Evolutionary conservation across 2,888 invertebrate genomes (phyloP), one percentile per base, ranked within the genome.

Genomic region (Suillia variegata): DNA sequence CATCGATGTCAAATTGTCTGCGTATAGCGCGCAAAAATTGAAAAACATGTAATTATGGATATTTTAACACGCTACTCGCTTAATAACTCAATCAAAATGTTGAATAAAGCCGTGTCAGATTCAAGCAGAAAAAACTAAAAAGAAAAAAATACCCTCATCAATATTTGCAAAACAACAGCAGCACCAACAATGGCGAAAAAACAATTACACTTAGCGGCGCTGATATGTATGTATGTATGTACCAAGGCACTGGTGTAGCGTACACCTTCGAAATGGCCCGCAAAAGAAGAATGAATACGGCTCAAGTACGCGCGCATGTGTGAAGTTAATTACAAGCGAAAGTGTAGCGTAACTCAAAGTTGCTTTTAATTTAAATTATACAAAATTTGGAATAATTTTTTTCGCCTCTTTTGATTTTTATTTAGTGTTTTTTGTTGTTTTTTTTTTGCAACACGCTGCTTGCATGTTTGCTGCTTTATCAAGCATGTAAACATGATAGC

Each of bases 1-100:
- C 61, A 63, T 65, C 62, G n/a, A 59, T 62, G 63, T 65, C 65
- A 62, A 62, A 62, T 62, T 65, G 63, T 59, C 60, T 56, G 58
- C n/a, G 38, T 61, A 56, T 52, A 61, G 60, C 60, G 59, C 26
- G 5, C 26, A 26, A 26, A 26, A 6, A 26, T 26, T 26, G 26
- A 26, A 26, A 26, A 26, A 6, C 26, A 10, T 26, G 26, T 26
- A 26, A 26, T 26, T 26, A 26, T 26, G 5, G 10, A 26, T 6
- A 60, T 59, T 49, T 58, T 13, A 38, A 48, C 42, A 50, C 15
- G 21, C 15, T 12, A 13, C 45, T 42, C 50, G 26, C 55, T 45
- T 38, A 59, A 51, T 55, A 55, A 55, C 54, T 55, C 59, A 55
- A 59, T 59, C 55, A 51, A 51, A 15, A 45, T 12, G 31, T 31